These are phyloP conservation scores for Malachius bipustulatus DNA, from an alignment of 2,888 invertebrate species.

Conservation along the genomic window DNA sequence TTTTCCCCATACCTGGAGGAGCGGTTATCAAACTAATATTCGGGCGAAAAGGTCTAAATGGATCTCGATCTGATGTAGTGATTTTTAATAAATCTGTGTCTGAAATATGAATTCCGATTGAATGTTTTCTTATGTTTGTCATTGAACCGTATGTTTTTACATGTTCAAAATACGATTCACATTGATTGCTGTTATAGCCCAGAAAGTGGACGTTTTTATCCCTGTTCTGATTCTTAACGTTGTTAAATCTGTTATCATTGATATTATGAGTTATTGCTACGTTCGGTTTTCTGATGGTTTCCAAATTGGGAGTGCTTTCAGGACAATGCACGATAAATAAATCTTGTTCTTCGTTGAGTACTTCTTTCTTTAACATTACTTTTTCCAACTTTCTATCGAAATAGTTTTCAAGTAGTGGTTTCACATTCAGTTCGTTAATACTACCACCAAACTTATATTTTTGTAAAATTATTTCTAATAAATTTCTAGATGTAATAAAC, in stretches of 20 bases:
- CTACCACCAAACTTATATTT: no score
- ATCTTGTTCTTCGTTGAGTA: not conserved
- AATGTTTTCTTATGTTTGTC: not conserved
- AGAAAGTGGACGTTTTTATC: not conserved
- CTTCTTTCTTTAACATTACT: not conserved
- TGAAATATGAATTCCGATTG: not conserved
- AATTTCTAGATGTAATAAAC: not conserved
- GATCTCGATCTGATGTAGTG: not conserved
- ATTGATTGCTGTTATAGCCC: not conserved
- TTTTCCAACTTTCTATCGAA: not conserved
- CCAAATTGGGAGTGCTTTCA: not conserved
- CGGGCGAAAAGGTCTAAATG: not conserved
- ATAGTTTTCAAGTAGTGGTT: no score
- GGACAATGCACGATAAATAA: not conserved
- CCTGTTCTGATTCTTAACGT: not conserved
- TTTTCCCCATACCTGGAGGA: not conserved
- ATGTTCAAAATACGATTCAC: not conserved
- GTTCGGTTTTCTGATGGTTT: no score
- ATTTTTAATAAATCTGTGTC: not conserved
- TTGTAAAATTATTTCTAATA: conserved; percentile 1
- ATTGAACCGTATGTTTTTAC: not conserved
- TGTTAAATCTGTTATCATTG: no score
- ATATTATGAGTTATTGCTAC: no score
- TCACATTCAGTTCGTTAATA: no score
- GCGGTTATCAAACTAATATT: not conserved